Base-by-base conservation (phyloP, 2,797 vertebrate species). In the Anabas testudineus region DNA sequence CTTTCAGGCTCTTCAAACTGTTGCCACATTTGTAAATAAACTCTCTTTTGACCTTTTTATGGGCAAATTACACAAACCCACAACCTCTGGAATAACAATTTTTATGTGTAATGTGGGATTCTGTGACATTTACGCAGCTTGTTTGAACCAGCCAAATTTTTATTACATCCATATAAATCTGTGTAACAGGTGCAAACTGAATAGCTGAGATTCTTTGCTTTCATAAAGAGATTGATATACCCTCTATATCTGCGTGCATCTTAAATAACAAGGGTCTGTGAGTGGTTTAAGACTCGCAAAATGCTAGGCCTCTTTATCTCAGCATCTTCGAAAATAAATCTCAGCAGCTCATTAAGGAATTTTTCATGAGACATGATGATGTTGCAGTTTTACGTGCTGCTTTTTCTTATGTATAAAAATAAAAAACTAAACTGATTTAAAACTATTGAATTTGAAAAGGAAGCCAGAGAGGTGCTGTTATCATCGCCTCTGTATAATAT, bases 31-130 rank as follows among this genome's bases (percentile, higher is more conserved):
- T 46, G 10, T 39, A 21, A 53, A 48, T n/a, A 51, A 51, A 13
- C 13, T 32, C 53, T 30, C 15, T 30, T 56, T 45, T 43, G 16
- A 52, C 3, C 6, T 39, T 39, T 72, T 45, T 28, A 9, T 28
- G 16, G 30, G 18, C 7, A 70, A 52, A 32, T 47, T 45, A 55
- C 64, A 55, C 49, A 52, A 42, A 67, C 16, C 61, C 48, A 36
- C 18, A 68, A 67, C 22, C 47, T 67, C 5, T 22, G 19, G 45
- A 76, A 74, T 12, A 58, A 63, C 8, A 54, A 42, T 48, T 56
- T n/a, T 66, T 6, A 70, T 36, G 43, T 49, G 28, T 74, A 76
- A 71, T 34, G 51, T 5, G 13, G 76, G 48, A 74, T 49, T 51
- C 13, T 53, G 16, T 26, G 12, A 41, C 52, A 59, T 68, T 64